Conservation (phyloP, 2,113 vertebrate species). For the Passer domesticus region DNA sequence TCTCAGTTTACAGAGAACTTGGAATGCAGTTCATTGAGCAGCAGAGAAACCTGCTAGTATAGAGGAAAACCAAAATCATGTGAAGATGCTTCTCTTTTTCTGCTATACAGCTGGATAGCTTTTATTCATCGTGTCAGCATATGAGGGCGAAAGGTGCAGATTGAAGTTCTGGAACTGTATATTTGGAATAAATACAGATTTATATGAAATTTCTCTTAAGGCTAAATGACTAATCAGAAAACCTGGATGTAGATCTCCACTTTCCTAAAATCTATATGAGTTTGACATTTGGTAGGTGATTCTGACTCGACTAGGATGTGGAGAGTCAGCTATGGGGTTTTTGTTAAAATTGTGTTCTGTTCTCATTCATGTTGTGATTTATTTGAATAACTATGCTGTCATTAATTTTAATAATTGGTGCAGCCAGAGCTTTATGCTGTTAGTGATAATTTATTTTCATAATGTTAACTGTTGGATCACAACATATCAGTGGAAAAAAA, state of each 20-base stretch:
- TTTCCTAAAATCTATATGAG: neutral
- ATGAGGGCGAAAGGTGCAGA: neutral
- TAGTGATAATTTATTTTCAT: neutral
- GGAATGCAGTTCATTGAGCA: neutral
- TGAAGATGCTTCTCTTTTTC: neutral
- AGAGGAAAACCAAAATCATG: neutral
- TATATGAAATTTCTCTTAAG: neutral
- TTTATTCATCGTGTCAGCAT: neutral
- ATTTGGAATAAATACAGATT: neutral
- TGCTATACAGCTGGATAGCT: neutral
- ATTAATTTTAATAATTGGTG: neutral
- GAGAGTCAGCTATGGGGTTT: neutral
- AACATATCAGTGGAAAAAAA: neutral
- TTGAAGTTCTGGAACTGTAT: neutral
- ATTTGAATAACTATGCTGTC: neutral
- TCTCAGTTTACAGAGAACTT: neutral
- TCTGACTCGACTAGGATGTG: neutral
- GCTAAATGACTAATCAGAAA: neutral
- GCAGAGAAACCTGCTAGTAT: neutral
- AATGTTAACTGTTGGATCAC: neutral
- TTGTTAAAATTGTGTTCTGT: neutral
- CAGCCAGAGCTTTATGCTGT: neutral
- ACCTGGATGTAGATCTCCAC: neutral
- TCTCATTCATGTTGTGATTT: neutral
- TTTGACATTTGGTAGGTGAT: neutral